Percentiles rank a stretch among this genome's conserved stretches.
Conservation (phyloP, 92 coral and sea anemone species). For the Siderastrea radians region DNA sequence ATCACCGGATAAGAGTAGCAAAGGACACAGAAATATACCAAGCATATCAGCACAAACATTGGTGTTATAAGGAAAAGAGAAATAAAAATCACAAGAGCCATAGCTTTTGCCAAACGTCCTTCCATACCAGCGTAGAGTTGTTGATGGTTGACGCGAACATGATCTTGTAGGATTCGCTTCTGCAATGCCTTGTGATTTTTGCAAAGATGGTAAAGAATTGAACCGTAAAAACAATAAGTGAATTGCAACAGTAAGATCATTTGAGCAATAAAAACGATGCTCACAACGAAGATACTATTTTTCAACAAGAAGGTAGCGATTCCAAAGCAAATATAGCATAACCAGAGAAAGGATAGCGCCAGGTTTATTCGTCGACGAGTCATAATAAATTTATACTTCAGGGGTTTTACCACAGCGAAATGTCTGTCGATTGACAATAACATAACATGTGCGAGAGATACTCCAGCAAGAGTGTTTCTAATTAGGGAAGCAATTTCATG, state of each 20-base stretch:
- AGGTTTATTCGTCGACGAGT: constrained; percentile 9
- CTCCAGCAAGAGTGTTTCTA: constrained; percentile 6
- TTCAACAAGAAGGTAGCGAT: neutral
- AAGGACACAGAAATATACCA: no score
- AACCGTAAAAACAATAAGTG: neutral
- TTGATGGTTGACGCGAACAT: neutral
- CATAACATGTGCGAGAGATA: constrained; percentile 15
- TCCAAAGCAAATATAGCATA: constrained; percentile 30
- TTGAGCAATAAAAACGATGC: neutral
- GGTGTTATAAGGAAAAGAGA: constrained; percentile 20
- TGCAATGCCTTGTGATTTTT: constrained; percentile 11
- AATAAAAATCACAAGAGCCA: neutral
- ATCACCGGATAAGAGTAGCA: no score
- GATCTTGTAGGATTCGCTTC: neutral
- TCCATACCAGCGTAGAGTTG: neutral
- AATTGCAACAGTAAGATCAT: neutral
- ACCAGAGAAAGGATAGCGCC: constrained; percentile 2
- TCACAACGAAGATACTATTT: neutral
- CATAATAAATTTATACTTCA: constrained; percentile 14
- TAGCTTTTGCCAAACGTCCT: neutral
- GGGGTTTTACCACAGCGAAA: constrained; percentile 27
- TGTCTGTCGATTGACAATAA: constrained; percentile 15
- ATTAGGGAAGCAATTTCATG: constrained; percentile 6
- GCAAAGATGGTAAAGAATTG: neutral
- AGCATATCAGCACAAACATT: neutral